These are phyloP conservation scores for Bolborhynchus lineola DNA, from an alignment of 2,113 vertebrate genomes.

Conservation along the genomic window DNA sequence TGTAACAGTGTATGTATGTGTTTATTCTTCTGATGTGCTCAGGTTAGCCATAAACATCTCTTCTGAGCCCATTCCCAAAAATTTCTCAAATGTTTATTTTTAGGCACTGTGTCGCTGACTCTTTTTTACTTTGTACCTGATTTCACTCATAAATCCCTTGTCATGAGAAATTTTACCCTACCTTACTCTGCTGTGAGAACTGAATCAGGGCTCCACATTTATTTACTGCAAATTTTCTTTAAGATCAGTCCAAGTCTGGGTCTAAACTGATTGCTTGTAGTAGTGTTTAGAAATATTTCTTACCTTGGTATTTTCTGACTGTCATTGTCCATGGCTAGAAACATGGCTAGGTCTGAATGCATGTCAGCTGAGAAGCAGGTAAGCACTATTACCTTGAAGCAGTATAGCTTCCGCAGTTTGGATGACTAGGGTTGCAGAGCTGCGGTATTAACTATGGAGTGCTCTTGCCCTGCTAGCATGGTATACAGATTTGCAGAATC, in stretches of 20 bases:
- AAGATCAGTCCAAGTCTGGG: background rate
- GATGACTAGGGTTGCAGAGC: background rate
- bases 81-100: background rate
- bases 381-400: background rate
- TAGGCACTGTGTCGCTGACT: background rate
- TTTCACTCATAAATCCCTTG: background rate
- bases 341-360: background rate
- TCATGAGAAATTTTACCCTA: background rate
- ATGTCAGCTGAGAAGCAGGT: background rate
- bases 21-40: background rate
- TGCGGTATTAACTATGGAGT: background rate
- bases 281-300: background rate
- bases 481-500: background rate
- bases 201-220: background rate
- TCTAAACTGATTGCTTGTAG: background rate
- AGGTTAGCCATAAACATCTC: background rate
- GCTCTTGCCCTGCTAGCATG: background rate
- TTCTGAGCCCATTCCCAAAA: background rate
- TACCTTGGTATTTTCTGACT: background rate
- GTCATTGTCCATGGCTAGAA: background rate
- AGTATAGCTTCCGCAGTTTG: background rate
- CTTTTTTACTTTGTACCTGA: background rate
- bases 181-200: background rate
- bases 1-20: background rate
- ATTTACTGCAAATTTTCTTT: background rate